Percentiles rank a stretch among this genome's conserved stretches.
Conservation (phyloP, 2,113 vertebrate species). For the Corapipo altera region DNA sequence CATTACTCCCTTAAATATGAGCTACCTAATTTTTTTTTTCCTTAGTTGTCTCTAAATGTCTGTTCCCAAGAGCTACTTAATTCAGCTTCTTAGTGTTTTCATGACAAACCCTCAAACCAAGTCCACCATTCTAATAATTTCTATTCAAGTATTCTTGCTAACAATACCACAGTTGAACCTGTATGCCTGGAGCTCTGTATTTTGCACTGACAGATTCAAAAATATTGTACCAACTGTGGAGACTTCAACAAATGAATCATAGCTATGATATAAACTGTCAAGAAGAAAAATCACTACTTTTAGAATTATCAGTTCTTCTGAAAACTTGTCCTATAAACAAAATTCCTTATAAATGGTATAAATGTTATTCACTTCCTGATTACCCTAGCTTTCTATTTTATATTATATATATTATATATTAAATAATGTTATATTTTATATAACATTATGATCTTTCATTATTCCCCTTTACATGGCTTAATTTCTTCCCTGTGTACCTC, state of each 20-base stretch:
- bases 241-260: background rate
- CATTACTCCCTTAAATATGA: background rate
- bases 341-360: background rate
- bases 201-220: background rate
- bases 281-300: background rate
- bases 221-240: background rate
- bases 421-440: too few species aligned
- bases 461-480: background rate
- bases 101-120: background rate
- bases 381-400: background rate
- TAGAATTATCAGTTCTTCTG: background rate
- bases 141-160: background rate
- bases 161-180: background rate
- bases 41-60: background rate
- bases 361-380: background rate
- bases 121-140: background rate
- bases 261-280: background rate
- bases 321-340: background rate
- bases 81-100: background rate
- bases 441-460: background rate
- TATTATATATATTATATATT: too few species aligned
- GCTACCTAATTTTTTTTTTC: background rate
- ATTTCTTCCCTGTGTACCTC: background rate
- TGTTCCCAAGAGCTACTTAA: background rate
- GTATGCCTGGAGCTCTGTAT: background rate